Base-by-base conservation (phyloP, 1,140 invertebrate genomes). In the Venturia canescens region DNA sequence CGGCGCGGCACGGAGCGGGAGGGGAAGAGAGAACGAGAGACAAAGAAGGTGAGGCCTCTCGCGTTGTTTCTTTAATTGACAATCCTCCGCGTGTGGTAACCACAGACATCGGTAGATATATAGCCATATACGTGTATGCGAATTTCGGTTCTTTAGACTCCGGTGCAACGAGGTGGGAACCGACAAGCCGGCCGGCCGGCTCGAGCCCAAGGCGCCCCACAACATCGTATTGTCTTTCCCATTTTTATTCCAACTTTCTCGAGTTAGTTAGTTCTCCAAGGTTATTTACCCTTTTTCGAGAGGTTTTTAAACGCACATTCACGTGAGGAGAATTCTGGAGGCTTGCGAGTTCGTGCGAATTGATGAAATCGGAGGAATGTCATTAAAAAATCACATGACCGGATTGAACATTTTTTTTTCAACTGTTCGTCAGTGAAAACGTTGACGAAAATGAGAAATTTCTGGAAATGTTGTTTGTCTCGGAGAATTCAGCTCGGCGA, bases 171-270 rank as follows among this genome's bases (percentile, higher is more conserved):
- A 88, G 88, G 88, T 90, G 89, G 89, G 87, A 90, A 90, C 84
- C 85, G 44, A 88, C 88, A 88, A 82, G 80, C 81, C 57, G 13
- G 7, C 81, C 57, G 13, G 7, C 31, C 21, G 13, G 11, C 53
- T 66, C 27, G 57, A 67, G 83, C 82, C 53, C 53, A 83, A 81
- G 80, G 78, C 80, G 81, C 84, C 77, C 76, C 87, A 31, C 66
- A 84, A 90, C 89, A 90, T 87, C 83, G 88, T 90, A 90, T 90
- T 90, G 89, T 90, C 85, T 86, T 60, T 18, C 82, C 74, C 67
- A 79, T 86, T 89, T 88, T 90, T 87, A 83, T 82, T 85, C 75
- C 27, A 83, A 82, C 83, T 83, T 84, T 79, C 78, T 80, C 50
- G 26, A 29, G 16, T 18, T 79, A 67, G 16, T 18, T 53, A 53